phyloP scores from a whole-genome alignment of 2,797 vertebrate genomes.

The Artibeus jamaicensis region DNA sequence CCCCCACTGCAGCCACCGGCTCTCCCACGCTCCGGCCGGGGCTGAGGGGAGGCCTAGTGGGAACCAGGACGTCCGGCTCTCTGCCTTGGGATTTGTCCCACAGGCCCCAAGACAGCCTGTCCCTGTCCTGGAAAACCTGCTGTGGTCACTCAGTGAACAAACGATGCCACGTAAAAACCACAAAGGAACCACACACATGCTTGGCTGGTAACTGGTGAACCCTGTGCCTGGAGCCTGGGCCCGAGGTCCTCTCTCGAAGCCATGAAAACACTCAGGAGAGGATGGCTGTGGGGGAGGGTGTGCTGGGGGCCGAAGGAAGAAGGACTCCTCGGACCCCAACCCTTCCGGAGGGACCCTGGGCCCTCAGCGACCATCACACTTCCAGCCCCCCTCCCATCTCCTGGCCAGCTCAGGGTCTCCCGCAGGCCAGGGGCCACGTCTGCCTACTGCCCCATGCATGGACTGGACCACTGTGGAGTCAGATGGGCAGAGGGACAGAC shows the following conservation, averaged over 20 bases:
- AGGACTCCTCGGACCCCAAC: not conserved
- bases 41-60: not conserved
- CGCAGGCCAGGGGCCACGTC: not conserved
- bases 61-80: not conserved
- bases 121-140: not conserved
- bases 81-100: not conserved
- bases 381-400: not conserved
- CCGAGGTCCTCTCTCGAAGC: not conserved
- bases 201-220: not conserved
- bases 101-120: not conserved
- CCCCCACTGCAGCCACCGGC: rapidly evolving
- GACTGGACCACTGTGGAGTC: not conserved
- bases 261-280: too few relatives aligned
- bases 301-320: not conserved
- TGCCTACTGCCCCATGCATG: not conserved
- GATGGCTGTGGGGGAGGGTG: not conserved
- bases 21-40: too few relatives aligned
- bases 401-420: not conserved
- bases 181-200: not conserved
- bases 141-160: not conserved
- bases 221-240: not conserved
- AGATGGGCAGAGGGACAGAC: not conserved
- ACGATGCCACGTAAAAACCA: not conserved
- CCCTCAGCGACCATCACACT: not conserved
- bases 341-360: not conserved